A percentile compares a stretch with the other conserved stretches of the same genome.
phyloP scores from a whole-genome alignment of 2,113 vertebrate species.

The Ranitomeya variabilis region DNA sequence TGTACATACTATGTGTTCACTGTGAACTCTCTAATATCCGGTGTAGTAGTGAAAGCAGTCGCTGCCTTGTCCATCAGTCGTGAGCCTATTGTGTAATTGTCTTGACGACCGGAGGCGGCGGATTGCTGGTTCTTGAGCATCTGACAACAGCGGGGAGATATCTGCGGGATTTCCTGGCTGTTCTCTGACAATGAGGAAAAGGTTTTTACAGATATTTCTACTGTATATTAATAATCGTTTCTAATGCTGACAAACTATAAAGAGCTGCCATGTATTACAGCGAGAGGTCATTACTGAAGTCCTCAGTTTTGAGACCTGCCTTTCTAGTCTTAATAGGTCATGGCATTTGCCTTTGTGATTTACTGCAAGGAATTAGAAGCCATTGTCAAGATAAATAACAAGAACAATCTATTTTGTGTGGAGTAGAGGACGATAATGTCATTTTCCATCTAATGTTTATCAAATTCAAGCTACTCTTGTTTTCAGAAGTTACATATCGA shows the following conservation, averaged over 20 bases:
- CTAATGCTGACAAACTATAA: background rate
- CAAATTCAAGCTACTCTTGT: constrained; percentile 13
- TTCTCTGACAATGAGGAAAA: background rate
- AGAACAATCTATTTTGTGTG: constrained; percentile 51
- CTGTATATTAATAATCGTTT: background rate
- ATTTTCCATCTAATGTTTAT: constrained; percentile 47
- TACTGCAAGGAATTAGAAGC: constrained; percentile 45
- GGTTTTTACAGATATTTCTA: background rate
- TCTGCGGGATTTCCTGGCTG: too few species aligned
- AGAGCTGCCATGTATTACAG: constrained; percentile 16
- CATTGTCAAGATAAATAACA: constrained; percentile 53
- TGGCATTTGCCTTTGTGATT: constrained; percentile 50
- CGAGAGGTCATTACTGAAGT: constrained; percentile 4
- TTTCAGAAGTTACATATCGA: constrained; percentile 23
- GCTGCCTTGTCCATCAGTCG: too few species aligned
- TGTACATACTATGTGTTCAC: too few species aligned
- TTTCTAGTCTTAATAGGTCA: constrained; percentile 19
- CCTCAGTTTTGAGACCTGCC: constrained; percentile 17
- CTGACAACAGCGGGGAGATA: too few species aligned
- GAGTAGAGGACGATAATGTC: constrained; percentile 50
- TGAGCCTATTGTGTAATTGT: too few species aligned
- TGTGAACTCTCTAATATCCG: too few species aligned
- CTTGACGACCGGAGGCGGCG: too few species aligned
- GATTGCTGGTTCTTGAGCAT: too few species aligned
- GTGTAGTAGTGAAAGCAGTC: too few species aligned